Percentiles rank a stretch among this genome's conserved stretches.
phyloP scores from a whole-genome alignment of 2,113 vertebrate genomes.

The Athene cunicularia region DNA sequence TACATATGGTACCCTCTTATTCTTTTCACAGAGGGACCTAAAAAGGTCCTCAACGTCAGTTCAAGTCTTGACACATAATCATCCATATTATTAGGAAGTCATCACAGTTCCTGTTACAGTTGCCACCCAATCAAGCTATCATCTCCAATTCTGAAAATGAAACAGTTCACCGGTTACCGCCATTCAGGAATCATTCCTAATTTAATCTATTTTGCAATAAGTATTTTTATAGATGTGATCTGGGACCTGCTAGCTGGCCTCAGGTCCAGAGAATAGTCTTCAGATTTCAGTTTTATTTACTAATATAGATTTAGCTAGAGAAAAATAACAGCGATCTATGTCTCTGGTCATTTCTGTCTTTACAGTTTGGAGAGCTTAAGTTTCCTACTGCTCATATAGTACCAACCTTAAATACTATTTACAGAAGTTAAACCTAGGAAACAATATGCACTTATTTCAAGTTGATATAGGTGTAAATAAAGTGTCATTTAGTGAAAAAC shows the following conservation, averaged over 20 bases:
- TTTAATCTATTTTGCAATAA: not conserved
- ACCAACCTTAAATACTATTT: not conserved
- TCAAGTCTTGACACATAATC: not conserved
- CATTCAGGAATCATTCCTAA: not conserved
- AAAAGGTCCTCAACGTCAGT: not conserved
- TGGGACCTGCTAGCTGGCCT: not conserved
- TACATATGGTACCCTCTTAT: not conserved
- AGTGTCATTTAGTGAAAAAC: not conserved
- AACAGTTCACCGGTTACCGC: not conserved
- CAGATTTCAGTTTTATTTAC: not conserved
- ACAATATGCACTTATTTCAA: not conserved
- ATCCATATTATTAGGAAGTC: not conserved
- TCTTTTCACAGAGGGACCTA: not conserved
- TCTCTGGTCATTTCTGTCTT: not conserved
- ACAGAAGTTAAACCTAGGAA: not conserved
- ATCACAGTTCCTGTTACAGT: not conserved
- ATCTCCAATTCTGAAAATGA: not conserved
- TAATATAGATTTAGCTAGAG: not conserved
- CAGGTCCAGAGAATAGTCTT: not conserved
- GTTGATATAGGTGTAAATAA: not conserved
- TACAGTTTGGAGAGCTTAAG: not conserved
- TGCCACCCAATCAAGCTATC: not conserved
- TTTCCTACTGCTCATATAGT: not conserved
- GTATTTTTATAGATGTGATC: not conserved
- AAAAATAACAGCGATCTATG: not conserved